These are phyloP conservation scores for Eledone cirrhosa DNA, from an alignment of 2,888 invertebrate species.

Conservation along the genomic window DNA sequence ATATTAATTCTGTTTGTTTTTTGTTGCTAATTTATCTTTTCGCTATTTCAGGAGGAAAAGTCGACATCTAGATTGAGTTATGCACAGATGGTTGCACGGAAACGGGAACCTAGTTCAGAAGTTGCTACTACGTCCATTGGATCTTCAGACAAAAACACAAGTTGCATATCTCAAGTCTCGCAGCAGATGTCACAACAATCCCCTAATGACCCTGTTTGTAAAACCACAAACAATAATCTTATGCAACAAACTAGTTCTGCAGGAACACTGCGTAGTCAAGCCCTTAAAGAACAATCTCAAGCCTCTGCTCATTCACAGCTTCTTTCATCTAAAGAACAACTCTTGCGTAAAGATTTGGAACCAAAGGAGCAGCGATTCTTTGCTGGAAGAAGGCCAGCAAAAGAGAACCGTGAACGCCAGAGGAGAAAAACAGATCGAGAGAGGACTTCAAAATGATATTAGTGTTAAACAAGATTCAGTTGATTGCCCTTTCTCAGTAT, in stretches of 20 bases:
- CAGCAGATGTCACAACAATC: slow-evolving; percentile 27
- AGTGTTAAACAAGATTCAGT: slow-evolving; percentile 93
- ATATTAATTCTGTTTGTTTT: too few species aligned
- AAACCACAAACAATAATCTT: slow-evolving; percentile 25
- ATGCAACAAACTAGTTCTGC: background rate
- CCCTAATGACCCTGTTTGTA: slow-evolving; percentile 21
- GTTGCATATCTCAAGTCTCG: slow-evolving; percentile 22
- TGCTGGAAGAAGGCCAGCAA: slow-evolving; percentile 87
- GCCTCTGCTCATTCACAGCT: slow-evolving; percentile 33
- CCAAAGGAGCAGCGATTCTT: slow-evolving; percentile 65
- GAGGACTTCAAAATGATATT: slow-evolving; percentile 61
- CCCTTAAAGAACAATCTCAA: slow-evolving; percentile 49
- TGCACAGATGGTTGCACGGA: slow-evolving; percentile 57
- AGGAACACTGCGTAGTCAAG: slow-evolving; percentile 33
- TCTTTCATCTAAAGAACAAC: slow-evolving; percentile 35
- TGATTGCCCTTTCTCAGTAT: slow-evolving; percentile 84
- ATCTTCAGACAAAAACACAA: slow-evolving; percentile 29
- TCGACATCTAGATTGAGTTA: slow-evolving; percentile 50
- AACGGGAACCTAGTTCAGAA: slow-evolving; percentile 40
- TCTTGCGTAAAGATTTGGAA: slow-evolving; percentile 42
- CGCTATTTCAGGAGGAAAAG: slow-evolving; percentile 29
- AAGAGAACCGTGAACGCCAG: slow-evolving; percentile 79
- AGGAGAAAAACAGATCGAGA: slow-evolving; percentile 38
- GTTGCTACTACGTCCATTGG: slow-evolving; percentile 38
- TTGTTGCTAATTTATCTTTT: background rate